phyloP scores from a whole-genome alignment of 2,113 vertebrate genomes.

The Tapirus terrestris region DNA sequence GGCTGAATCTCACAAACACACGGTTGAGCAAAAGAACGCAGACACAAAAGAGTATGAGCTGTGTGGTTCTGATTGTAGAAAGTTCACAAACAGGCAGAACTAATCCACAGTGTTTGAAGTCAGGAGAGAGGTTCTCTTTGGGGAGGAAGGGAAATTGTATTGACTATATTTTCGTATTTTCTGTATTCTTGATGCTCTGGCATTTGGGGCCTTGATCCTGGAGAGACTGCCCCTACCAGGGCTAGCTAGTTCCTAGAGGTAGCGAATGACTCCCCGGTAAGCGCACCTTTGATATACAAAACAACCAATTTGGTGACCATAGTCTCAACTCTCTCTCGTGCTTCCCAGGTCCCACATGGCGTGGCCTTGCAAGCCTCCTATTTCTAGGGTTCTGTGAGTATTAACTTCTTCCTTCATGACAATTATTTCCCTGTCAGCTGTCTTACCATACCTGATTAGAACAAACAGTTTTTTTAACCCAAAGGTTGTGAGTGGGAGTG shows the following conservation, averaged over 20 bases:
- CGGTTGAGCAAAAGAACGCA: not conserved
- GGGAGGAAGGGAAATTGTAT: not conserved
- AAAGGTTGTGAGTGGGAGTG: not conserved
- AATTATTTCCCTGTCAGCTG: not conserved
- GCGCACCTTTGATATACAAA: not conserved
- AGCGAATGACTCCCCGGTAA: rapidly evolving
- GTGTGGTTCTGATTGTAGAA: not conserved
- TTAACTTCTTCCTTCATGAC: not conserved
- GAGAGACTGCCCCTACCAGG: too few species aligned
- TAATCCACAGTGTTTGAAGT: not conserved
- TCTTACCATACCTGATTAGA: not conserved
- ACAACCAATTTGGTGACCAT: not conserved
- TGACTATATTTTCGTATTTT: not conserved
- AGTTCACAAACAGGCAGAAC: not conserved
- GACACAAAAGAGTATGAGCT: not conserved
- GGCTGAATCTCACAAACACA: not conserved
- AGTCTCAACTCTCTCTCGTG: too few species aligned
- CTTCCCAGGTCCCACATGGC: not conserved
- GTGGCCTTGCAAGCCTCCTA: not conserved
- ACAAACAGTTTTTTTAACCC: not conserved
- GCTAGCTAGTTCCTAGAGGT: not conserved
- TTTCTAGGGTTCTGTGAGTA: not conserved
- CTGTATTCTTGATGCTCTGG: not conserved
- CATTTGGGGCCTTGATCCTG: not conserved
- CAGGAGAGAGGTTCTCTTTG: not conserved